These are phyloP conservation scores for Tetropium fuscum DNA, from an alignment of 2,888 invertebrate species.

Conservation along the genomic window DNA sequence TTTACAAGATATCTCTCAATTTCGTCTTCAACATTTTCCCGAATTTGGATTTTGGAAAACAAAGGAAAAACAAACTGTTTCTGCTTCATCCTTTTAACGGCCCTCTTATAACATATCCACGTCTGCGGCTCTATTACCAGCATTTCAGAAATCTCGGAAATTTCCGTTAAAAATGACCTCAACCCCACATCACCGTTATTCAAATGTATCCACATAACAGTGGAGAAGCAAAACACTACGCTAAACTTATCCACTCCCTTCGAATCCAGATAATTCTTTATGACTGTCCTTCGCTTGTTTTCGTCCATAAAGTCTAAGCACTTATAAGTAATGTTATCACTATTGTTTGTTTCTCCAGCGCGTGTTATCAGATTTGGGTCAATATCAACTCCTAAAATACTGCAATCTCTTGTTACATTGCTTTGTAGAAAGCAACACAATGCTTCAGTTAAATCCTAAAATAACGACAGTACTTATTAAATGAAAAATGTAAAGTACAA, in stretches of 20 bases:
- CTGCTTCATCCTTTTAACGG: conserved; percentile 78
- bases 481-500: too few relatives aligned
- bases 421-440: conserved; percentile 69
- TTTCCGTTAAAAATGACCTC: conserved; percentile 70
- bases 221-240: conserved; percentile 82
- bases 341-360: conserved; percentile 70
- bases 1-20: conserved; percentile 71
- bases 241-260: conserved; percentile 70
- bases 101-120: conserved; percentile 86
- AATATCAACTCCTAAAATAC: conserved; percentile 80
- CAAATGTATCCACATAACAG: conserved; percentile 93
- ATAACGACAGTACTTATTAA: conserved; percentile 42
- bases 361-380: conserved; percentile 78
- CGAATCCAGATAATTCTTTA: conserved; percentile 67
- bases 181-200: conserved; percentile 85
- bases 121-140: conserved; percentile 86
- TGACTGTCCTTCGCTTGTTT: conserved; percentile 54
- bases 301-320: conserved; percentile 73
- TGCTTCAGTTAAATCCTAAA: conserved; percentile 75
- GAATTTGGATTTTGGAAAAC: conserved; percentile 72
- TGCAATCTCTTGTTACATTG: conserved; percentile 62
- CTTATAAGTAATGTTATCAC: conserved; percentile 68
- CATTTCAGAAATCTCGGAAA: conserved; percentile 69
- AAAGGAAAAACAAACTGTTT: conserved; percentile 72
- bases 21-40: conserved; percentile 71